A percentile compares a stretch with the other conserved stretches of the same genome.
Evolutionary conservation across 2,888 invertebrate species (phyloP).

Genomic region (Phasia obesa): DNA sequence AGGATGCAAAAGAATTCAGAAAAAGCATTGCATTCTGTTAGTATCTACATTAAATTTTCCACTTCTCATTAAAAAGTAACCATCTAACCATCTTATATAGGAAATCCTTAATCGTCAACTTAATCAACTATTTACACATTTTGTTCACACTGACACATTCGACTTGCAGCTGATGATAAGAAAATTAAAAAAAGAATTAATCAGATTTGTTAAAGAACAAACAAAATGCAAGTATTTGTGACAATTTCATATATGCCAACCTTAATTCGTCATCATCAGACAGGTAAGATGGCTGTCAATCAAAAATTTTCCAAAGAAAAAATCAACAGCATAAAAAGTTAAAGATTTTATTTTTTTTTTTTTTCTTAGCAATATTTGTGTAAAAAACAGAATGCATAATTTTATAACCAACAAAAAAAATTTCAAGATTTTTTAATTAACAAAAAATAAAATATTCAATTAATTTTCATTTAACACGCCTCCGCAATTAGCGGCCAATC

Average conservation of each 20-base stretch:
- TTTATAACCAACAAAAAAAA: not conserved
- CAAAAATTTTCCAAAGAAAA: not conserved
- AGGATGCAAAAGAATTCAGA: too few relatives aligned
- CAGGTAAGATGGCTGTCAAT: slow-evolving; percentile 17
- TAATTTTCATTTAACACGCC: slow-evolving; percentile 23
- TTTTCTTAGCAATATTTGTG: not conserved
- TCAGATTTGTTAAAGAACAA: not conserved
- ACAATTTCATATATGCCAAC: not conserved
- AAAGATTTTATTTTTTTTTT: not conserved
- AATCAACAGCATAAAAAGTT: not conserved
- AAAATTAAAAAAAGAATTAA: not conserved
- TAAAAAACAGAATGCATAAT: not conserved
- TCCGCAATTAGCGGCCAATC: not conserved
- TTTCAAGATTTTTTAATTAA: not conserved
- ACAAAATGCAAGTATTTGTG: not conserved
- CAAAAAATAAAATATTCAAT: slow-evolving; percentile 2
- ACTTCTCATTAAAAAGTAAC: too few relatives aligned
- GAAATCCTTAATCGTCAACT: too few relatives aligned
- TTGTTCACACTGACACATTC: not conserved
- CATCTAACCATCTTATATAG: too few relatives aligned
- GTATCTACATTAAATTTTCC: too few relatives aligned
- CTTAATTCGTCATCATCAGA: not conserved
- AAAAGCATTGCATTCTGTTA: too few relatives aligned
- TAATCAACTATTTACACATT: too few relatives aligned
- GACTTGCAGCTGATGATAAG: not conserved